These are phyloP conservation scores for Rhodophaea formosa DNA, from an alignment of 2,888 invertebrate genomes.

Conservation along the genomic window DNA sequence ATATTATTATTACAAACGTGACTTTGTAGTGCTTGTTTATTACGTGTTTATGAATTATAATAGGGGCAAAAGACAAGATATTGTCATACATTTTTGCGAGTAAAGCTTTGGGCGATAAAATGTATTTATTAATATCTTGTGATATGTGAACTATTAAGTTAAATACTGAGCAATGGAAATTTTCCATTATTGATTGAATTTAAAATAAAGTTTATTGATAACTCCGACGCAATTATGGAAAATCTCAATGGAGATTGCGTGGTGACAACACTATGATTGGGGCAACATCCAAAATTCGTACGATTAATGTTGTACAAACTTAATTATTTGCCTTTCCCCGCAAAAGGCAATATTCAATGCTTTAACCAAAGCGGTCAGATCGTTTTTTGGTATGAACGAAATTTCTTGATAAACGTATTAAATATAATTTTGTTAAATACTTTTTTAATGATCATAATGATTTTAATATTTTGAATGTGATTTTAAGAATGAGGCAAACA, in stretches of 20 bases:
- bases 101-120: too few species aligned
- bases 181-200: too few species aligned
- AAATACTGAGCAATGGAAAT: too few species aligned
- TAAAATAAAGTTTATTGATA: not conserved
- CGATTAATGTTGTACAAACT: constrained; percentile 11
- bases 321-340: constrained; percentile 13
- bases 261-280: constrained; percentile 8
- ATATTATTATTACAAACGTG: too few species aligned
- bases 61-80: too few species aligned
- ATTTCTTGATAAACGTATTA: not conserved
- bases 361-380: not conserved
- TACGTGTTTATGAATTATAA: too few species aligned
- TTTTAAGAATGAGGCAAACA: too few species aligned
- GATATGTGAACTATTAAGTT: too few species aligned
- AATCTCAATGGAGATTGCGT: constrained; percentile 1
- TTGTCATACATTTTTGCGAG: too few species aligned
- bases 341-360: constrained; percentile 2
- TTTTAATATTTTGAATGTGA: too few species aligned
- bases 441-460: not conserved
- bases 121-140: too few species aligned
- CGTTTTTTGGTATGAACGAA: not conserved
- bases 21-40: too few species aligned
- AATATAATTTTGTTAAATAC: not conserved
- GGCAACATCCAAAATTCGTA: constrained; percentile 1
- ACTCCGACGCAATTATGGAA: constrained; percentile 1